Percentiles rank a stretch among this genome's conserved stretches.
phyloP scores from a whole-genome alignment of 2,113 vertebrate species.

The Nyctibius bracteatus region DNA sequence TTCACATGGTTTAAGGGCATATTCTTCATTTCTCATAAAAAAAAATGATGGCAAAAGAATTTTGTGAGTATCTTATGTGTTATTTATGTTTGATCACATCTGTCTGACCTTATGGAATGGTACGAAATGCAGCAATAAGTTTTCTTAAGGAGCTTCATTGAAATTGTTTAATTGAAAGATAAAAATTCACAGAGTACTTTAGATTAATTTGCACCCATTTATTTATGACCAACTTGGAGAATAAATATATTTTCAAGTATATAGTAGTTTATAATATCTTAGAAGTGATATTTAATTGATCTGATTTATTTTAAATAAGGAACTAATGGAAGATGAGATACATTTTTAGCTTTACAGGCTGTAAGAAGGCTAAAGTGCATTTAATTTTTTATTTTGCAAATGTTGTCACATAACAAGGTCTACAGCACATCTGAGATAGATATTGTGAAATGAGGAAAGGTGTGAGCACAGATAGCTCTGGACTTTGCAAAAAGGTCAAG shows the following conservation, averaged over 20 bases:
- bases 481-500: neutral
- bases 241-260: conserved; percentile 47
- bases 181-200: conserved; percentile 50
- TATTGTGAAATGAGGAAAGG: neutral
- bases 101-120: conserved; percentile 37
- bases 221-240: conserved; percentile 63
- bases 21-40: neutral
- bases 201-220: conserved; percentile 61
- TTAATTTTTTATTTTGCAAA: conserved; percentile 50
- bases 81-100: conserved; percentile 24
- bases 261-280: conserved; percentile 9
- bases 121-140: conserved; percentile 20
- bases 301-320: conserved; percentile 42
- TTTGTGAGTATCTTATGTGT: neutral
- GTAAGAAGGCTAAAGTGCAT: conserved; percentile 11
- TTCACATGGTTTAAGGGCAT: conserved; percentile 25
- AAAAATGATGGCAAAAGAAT: neutral
- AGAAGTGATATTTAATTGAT: conserved; percentile 49
- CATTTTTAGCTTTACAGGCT: conserved; percentile 55
- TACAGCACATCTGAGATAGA: neutral
- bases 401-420: neutral
- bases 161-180: conserved; percentile 62
- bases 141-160: conserved; percentile 49
- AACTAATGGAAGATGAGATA: conserved; percentile 34
- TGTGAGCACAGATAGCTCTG: neutral